These are phyloP conservation scores for Dasysyrphus tricinctus DNA, from an alignment of 2,888 invertebrate genomes.

Conservation along the genomic window DNA sequence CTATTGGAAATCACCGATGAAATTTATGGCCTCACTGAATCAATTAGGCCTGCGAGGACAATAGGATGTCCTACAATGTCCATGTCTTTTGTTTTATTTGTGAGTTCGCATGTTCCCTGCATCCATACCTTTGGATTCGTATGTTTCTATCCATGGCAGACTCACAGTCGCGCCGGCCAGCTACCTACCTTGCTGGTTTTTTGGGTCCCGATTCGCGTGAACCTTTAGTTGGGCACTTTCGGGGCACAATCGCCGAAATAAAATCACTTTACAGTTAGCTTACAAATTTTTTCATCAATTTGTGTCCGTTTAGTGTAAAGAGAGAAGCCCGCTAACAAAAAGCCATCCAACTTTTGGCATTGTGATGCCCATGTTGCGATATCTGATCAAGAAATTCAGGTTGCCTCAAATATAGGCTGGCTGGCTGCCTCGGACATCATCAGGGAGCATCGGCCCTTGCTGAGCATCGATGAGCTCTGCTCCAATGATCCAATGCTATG, in stretches of 20 bases:
- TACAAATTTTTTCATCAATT: constrained; percentile 77
- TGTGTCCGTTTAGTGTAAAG: constrained; percentile 76
- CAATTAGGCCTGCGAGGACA: constrained; percentile 81
- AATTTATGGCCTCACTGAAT: constrained; percentile 82
- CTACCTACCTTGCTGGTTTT: constrained; percentile 9
- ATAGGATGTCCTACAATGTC: constrained; percentile 76
- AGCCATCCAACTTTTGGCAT: constrained; percentile 54
- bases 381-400: constrained; percentile 48
- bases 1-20: constrained; percentile 73
- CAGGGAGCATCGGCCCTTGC: constrained; percentile 61
- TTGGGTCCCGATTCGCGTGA: constrained; percentile 53
- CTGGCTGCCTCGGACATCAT: constrained; percentile 5
- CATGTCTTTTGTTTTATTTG: constrained; percentile 72
- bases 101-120: constrained; percentile 1
- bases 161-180: constrained; percentile 63
- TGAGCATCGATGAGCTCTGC: constrained; percentile 4
- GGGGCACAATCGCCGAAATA: constrained; percentile 71
- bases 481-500: constrained; percentile 46
- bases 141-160: constrained; percentile 59
- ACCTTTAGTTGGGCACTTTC: constrained; percentile 43
- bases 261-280: constrained; percentile 76
- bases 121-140: not conserved
- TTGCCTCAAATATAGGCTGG: constrained; percentile 6
- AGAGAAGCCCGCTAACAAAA: constrained; percentile 64
- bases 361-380: constrained; percentile 47